Percentiles rank a stretch among this genome's conserved stretches.
These are phyloP conservation scores for Bombus impatiens DNA, from an alignment of 1,140 invertebrate genomes.

Conservation along the genomic window DNA sequence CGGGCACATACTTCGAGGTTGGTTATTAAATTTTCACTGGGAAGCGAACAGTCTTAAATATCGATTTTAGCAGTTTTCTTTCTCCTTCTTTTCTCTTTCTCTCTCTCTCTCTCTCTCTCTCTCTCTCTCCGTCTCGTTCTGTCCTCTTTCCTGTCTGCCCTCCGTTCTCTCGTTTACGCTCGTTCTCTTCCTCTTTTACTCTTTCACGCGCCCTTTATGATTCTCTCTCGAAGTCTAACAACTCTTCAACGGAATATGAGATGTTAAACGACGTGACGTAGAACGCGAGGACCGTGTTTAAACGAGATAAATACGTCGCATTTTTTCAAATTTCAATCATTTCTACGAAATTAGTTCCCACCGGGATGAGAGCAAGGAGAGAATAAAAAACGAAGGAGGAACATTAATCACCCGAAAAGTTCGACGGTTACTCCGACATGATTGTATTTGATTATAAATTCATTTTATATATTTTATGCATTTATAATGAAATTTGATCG, in stretches of 20 bases:
- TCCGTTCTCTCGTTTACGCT: background rate
- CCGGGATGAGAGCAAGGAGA: background rate
- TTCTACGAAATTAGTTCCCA: conserved; percentile 64
- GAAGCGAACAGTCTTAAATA: conserved; percentile 74
- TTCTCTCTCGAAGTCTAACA: conserved; percentile 44
- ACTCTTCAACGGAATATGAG: conserved; percentile 42
- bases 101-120: no score
- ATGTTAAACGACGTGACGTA: conserved; percentile 48
- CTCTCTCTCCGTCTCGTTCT: background rate
- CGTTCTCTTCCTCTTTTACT: background rate
- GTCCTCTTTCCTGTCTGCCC: no score
- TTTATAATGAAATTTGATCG: no score
- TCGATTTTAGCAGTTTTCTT: conserved; percentile 69
- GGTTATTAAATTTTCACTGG: conserved; percentile 79
- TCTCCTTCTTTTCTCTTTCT: conserved; percentile 14
- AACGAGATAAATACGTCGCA: conserved; percentile 53
- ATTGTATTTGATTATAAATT: no score
- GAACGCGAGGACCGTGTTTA: background rate
- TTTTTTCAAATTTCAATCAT: conserved; percentile 55
- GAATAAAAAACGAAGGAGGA: background rate
- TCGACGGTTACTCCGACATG: conserved; percentile 59
- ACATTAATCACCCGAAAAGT: conserved; percentile 65
- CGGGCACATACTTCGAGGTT: conserved; percentile 69
- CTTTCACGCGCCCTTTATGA: conserved; percentile 47
- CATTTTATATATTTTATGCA: no score